Evolutionary conservation across 2,797 vertebrate genomes (phyloP), one percentile per base, ranked within the genome.

Genomic region (Phoxinus dragarum): DNA sequence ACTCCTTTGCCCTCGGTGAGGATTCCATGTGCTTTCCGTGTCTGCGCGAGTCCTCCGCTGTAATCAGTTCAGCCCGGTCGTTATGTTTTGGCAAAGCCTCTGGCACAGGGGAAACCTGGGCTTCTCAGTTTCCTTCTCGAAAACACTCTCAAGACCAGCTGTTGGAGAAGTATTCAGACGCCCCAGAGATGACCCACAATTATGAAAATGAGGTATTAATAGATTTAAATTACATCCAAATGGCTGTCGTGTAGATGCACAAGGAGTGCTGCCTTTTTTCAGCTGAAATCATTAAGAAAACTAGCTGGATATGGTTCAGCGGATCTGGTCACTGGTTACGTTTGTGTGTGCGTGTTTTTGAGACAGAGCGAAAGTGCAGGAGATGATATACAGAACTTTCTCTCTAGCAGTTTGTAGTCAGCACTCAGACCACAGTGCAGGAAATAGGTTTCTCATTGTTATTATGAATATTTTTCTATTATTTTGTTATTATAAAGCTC

Each of bases 131-230:
- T 92, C 93, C 90, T 91, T 93, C 86, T 90, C 79, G 73, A 78
- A 76, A 77, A 94, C 91, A 89, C 88, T 87, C 86, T 89, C 91
- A 87, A 89, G 88, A 89, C 91, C 94, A 95, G 93, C 94, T 94
- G 93, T 91, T 90, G 88, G 81, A 86, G 90, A 91, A 93, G 92
- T 93, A 92, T 93, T 92, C 93, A 93, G 92, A 94, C 92, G 93
- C 93, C 94, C 93, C 86, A 88, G 90, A 92, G 93, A 95, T 95
- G 93, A 95, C 93, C 92, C 85, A 91, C 92, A 93, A 93, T 94
- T 95, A 94, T 94, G 90, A 94, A 94, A 94, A 94, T 94, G 81
- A 94, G 94, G 93, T 93, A 95, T 95, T 95, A 94, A 95, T 94
- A 94, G 93, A 91, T 92, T 92, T 82, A 94, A 95, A 95, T 95